Conservation (phyloP, 2,113 vertebrate genomes). For the Marmota flaviventris region DNA sequence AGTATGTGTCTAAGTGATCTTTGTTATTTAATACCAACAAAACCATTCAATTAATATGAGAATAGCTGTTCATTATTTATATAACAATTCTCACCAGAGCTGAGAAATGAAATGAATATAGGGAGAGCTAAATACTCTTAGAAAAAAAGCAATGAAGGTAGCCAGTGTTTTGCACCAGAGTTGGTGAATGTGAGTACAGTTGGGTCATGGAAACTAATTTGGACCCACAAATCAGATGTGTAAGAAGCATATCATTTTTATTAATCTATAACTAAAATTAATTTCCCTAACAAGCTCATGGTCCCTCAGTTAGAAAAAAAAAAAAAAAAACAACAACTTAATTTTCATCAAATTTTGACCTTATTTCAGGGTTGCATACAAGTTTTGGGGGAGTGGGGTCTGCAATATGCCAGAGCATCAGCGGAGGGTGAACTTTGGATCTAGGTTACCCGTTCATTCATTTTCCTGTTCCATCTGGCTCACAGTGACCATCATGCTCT, state of each 20-base stretch:
- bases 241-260: not conserved
- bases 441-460: no score
- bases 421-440: not conserved
- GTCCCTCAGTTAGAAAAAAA: not conserved
- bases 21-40: slow-evolving; percentile 55
- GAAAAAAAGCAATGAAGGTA: not conserved
- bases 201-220: not conserved
- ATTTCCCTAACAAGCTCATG: slow-evolving; percentile 52
- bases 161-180: not conserved
- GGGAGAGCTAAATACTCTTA: not conserved
- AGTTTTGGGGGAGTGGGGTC: not conserved
- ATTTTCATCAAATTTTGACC: not conserved
- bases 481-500: not conserved
- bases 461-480: not conserved
- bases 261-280: slow-evolving; percentile 12
- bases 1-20: slow-evolving; percentile 7
- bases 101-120: slow-evolving; percentile 50
- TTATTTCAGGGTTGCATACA: not conserved
- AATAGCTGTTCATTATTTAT: not conserved
- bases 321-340: not conserved
- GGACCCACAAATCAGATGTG: not conserved
- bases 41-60: not conserved
- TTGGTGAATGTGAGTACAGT: not conserved
- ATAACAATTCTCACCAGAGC: not conserved
- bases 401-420: not conserved